Percentiles rank a stretch among this genome's conserved stretches.
These are phyloP conservation scores for Neolamprologus brichardi DNA, from an alignment of 2,113 vertebrate genomes.

Conservation along the genomic window DNA sequence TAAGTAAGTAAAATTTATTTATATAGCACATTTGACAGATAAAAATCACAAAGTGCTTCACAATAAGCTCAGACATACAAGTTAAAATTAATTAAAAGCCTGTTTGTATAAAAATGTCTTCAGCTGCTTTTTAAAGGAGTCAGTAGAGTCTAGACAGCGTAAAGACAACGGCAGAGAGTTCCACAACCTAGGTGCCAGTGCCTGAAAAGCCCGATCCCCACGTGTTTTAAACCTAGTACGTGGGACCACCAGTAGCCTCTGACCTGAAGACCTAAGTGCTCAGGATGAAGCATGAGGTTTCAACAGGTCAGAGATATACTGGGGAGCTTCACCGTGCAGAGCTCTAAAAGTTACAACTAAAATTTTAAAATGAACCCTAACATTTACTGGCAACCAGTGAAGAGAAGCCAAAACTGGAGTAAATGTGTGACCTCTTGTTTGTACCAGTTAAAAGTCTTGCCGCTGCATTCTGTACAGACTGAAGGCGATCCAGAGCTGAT, in stretches of 20 bases:
- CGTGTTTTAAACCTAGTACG: background rate
- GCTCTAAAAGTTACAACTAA: background rate
- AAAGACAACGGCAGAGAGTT: background rate
- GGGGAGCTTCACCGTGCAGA: background rate
- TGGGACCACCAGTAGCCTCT: background rate
- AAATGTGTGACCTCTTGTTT: background rate
- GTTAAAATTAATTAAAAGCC: background rate
- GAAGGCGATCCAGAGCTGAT: too few relatives aligned
- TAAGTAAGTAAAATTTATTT: background rate
- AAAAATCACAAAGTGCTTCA: background rate
- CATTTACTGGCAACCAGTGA: rapidly evolving
- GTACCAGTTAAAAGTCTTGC: background rate
- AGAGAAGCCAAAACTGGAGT: background rate
- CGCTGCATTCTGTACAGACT: too few relatives aligned
- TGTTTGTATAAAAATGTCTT: rapidly evolving
- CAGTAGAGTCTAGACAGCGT: background rate
- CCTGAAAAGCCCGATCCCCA: rapidly evolving
- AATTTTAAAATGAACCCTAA: background rate
- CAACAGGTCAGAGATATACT: background rate
- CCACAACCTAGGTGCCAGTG: background rate
- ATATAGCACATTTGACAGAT: background rate
- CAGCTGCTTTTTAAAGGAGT: background rate
- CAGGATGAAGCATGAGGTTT: background rate
- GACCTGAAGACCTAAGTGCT: background rate
- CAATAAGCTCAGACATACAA: background rate